A percentile compares a stretch with the other conserved stretches of the same genome.
Conservation (phyloP, 2,888 invertebrate species). For the Platycheirus albimanus region DNA sequence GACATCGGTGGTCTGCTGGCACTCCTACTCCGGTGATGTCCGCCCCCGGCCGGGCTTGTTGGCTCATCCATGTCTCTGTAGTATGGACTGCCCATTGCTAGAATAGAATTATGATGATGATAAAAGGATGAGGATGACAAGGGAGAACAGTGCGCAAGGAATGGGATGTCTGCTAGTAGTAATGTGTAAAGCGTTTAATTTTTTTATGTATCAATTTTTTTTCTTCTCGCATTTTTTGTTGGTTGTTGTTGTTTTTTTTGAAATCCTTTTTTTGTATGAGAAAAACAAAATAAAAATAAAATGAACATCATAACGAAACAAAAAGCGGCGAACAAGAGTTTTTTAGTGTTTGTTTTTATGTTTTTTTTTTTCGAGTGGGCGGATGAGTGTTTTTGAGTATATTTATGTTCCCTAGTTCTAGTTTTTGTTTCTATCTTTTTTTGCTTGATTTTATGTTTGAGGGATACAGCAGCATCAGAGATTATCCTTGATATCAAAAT, state of each 20-base stretch:
- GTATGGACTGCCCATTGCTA: constrained; percentile 86
- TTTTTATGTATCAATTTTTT: constrained; percentile 59
- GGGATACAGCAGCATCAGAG: constrained; percentile 16
- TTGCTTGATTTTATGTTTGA: neutral
- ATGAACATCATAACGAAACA: constrained; percentile 67
- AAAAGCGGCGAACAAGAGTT: constrained; percentile 71
- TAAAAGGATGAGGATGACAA: constrained; percentile 82
- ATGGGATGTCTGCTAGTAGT: constrained; percentile 73
- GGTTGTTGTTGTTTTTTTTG: constrained; percentile 73
- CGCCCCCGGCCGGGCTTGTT: constrained; percentile 93
- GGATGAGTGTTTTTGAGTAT: constrained; percentile 69
- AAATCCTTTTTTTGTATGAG: constrained; percentile 54
- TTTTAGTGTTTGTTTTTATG: constrained; percentile 66
- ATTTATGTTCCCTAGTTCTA: constrained; percentile 28
- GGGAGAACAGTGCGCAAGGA: constrained; percentile 79
- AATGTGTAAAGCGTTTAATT: constrained; percentile 72
- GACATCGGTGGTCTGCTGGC: constrained; percentile 88
- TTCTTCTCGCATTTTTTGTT: constrained; percentile 47
- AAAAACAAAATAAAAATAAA: constrained; percentile 76
- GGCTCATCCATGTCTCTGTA: constrained; percentile 92
- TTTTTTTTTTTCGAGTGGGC: constrained; percentile 44
- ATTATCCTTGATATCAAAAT: constrained; percentile 64
- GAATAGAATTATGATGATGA: constrained; percentile 83
- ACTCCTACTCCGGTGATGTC: constrained; percentile 91
- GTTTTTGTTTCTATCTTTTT: constrained; percentile 10